Conservation (phyloP, 2,797 vertebrate genomes). For the Lateolabrax maculatus region DNA sequence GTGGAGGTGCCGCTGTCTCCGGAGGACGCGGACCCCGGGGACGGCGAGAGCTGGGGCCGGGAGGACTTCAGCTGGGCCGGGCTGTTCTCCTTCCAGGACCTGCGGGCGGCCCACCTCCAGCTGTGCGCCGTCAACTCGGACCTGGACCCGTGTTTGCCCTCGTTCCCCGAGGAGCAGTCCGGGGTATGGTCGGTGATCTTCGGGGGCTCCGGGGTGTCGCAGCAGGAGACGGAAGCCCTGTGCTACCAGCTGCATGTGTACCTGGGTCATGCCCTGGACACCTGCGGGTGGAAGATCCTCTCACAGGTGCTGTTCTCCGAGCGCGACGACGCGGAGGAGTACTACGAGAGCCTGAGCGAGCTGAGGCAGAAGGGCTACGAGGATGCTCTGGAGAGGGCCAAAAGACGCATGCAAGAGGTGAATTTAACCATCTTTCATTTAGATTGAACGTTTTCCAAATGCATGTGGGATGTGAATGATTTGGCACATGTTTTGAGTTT, state of each 20-base stretch:
- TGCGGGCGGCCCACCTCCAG: constrained; percentile 92
- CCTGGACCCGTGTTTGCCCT: constrained; percentile 92
- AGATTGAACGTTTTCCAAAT: neutral
- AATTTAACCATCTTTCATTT: neutral
- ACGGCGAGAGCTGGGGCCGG: constrained; percentile 52
- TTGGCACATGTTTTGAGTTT: neutral
- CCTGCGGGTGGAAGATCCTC: constrained; percentile 98
- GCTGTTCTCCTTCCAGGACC: constrained; percentile 95
- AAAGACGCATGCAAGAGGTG: constrained; percentile 93
- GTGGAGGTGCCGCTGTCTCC: constrained; percentile 48
- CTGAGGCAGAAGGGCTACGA: constrained; percentile 95
- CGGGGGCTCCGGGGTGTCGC: constrained; percentile 83
- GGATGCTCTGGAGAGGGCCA: constrained; percentile 92
- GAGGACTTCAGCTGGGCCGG: constrained; percentile 98
- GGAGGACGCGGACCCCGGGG: constrained; percentile 60
- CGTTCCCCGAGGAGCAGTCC: constrained; percentile 93
- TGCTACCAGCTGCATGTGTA: constrained; percentile 95
- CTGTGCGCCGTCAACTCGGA: constrained; percentile 95
- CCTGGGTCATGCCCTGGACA: constrained; percentile 94
- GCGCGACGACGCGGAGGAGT: constrained; percentile 94
- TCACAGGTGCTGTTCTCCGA: constrained; percentile 95
- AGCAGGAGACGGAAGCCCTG: constrained; percentile 89
- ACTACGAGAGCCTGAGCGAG: constrained; percentile 97
- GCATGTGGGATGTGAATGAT: neutral
- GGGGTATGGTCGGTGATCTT: constrained; percentile 96